Base-by-base conservation (phyloP, 2,113 vertebrate species). In the Anseranas semipalmata region DNA sequence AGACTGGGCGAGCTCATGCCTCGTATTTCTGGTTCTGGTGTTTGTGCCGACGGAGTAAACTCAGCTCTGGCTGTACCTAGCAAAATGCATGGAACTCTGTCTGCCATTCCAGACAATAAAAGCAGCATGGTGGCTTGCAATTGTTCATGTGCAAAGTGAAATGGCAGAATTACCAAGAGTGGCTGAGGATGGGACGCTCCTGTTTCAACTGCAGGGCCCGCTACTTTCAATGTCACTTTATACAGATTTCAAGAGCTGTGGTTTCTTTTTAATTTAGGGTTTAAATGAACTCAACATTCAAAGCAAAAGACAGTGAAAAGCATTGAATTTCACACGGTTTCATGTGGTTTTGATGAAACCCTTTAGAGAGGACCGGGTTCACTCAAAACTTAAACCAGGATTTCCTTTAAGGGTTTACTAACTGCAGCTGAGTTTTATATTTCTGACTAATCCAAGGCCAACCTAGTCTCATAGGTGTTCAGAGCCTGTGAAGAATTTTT, bases 341-440 rank as follows among this genome's bases (percentile, higher is more conserved):
- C 85, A 72, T 72, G 73, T 72, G 93, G 74, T 87, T 96, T 94
- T 7, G 8, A 45, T 90, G 55, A 94, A 95, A 93, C 70, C 79
- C 33, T 80, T 70, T 56, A 53, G 74, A 82, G 7, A 53, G 24
- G 30, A 85, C 20, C 33, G 76, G 48, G 25, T 35, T 89, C 48
- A 63, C 60, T 78, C 53, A 75, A 89, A 92, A 84, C 33, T 81
- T 87, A 60, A 39, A 48, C 22, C 21, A 78, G 24, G 16, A 85
- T 62, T 95, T 92, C 79, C 52, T 93, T 87, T 85, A 72, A 78
- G 20, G 39, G 60, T 78, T 87, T 87, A 4, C 27, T 90, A 78
- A 67, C 6, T 4, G 56, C 48, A 78, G 27, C 25, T 91, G 76
- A 75, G 12, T 65, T 81, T 85, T 73, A 27, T 43, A 43, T 72